Evolutionary conservation across 2,888 invertebrate genomes (phyloP).

Genomic region (Orgyia antiqua): DNA sequence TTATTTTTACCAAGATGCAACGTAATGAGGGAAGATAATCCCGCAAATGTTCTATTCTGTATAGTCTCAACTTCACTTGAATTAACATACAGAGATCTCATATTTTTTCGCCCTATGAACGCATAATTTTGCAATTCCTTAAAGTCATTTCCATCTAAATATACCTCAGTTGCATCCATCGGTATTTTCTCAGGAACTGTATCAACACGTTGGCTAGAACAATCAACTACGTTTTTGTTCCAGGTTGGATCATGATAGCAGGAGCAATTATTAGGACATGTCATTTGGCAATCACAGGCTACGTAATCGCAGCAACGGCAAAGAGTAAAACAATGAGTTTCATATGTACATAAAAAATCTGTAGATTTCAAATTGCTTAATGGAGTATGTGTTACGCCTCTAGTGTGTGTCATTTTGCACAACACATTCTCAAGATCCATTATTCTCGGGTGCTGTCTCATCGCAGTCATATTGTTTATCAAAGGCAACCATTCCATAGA

Average conservation of each 20-base stretch:
- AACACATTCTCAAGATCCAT: constrained; percentile 93
- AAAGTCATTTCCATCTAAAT: constrained; percentile 93
- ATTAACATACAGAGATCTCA: constrained; percentile 91
- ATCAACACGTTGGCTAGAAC: constrained; percentile 86
- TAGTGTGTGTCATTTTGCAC: constrained; percentile 90
- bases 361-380: constrained; percentile 86
- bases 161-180: constrained; percentile 95
- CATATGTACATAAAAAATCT: constrained; percentile 94
- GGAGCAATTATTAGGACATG: constrained; percentile 94
- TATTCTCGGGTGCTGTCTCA: constrained; percentile 90
- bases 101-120: constrained; percentile 93
- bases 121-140: constrained; percentile 91
- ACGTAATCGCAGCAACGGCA: constrained; percentile 98
- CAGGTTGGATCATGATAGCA: constrained; percentile 97
- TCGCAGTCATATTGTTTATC: constrained; percentile 90
- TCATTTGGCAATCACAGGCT: constrained; percentile 97
- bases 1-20: constrained; percentile 93
- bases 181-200: constrained; percentile 92
- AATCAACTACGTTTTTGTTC: constrained; percentile 95
- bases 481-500: constrained; percentile 96
- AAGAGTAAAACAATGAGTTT: constrained; percentile 93
- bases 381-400: constrained; percentile 87
- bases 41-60: constrained; percentile 93
- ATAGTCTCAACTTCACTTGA: constrained; percentile 89
- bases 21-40: constrained; percentile 86